Evolutionary conservation across 2,797 vertebrate species (phyloP), one percentile per base, ranked within the genome.

Genomic region (Melanogrammus aeglefinus): DNA sequence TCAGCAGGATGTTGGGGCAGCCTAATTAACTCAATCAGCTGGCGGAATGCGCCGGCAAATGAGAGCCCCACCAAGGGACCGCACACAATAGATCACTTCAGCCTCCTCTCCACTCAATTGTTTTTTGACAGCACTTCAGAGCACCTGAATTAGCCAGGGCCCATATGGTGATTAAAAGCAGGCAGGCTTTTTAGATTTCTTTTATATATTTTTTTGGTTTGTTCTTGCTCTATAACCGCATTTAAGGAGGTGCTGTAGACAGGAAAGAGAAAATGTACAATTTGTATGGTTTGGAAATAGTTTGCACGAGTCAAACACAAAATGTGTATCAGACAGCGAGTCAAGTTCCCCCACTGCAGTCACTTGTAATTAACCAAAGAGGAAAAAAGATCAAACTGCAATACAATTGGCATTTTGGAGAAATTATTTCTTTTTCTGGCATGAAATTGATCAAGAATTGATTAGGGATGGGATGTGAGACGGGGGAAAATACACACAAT

Each of bases 1-100:
- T 94, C 93, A 94, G 91, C 88, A 78, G 86, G 90, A 90, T 92
- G 90, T 89, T 87, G 90, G 85, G 84, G 84, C 79, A 31, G 88
- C 82, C 86, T 94, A 94, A 95, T 94, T 93, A 94, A 93, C 88
- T 90, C 89, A 92, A 92, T 94, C 93, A 94, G 92, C 83, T 83
- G 84, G 86, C 81, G 89, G 91, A 93, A 93, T 90, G 92, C 80
- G 82, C 83, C 86, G 79, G 91, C 90, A 91, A 93, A 93, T 90
- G 85, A 94, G 91, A 90, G 86, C 83, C 87, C 88, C 89, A 88
- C 90, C 92, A 82, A 84, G 91, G 91, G 90, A 91, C 86, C 38
- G 33, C 82, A 83, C 86, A 92, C 90, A 93, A 93, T 92, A 93
- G 92, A 94, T 95, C 92, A 93, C 90, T 93, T 90, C 87, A 93